Conservation (phyloP, 2,113 vertebrate species). For the Archilochus colubris region DNA sequence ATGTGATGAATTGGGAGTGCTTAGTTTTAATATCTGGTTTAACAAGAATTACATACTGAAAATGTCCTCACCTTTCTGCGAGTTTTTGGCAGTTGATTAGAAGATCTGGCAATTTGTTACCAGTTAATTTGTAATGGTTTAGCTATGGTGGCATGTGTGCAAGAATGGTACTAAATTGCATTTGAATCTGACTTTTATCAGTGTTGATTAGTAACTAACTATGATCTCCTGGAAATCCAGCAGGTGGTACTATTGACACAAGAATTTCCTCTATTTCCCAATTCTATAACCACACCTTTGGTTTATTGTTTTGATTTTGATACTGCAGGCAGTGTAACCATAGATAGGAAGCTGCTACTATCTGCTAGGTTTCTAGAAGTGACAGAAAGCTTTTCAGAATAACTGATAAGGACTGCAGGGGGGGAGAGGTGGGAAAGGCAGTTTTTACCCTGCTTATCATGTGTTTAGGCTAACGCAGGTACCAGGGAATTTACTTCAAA, state of each 20-base stretch:
- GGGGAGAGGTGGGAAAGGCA: too few relatives aligned
- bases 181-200: not conserved
- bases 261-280: not conserved
- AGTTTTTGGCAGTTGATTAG: not conserved
- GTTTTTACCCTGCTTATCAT: too few relatives aligned
- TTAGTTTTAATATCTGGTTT: not conserved
- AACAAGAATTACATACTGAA: not conserved
- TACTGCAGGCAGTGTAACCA: not conserved
- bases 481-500: not conserved
- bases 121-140: rapidly evolving
- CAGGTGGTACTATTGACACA: conserved; percentile 46
- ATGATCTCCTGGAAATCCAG: not conserved
- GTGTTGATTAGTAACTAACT: not conserved
- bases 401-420: not conserved
- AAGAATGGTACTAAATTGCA: not conserved
- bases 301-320: not conserved
- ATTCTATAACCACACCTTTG: not conserved
- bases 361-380: not conserved
- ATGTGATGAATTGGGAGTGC: not conserved
- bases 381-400: not conserved
- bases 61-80: not conserved
- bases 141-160: not conserved
- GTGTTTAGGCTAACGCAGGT: not conserved
- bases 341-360: not conserved
- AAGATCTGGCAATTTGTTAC: not conserved